Evolutionary conservation across 2,888 invertebrate genomes (phyloP).

Genomic region (Pristionchus entomophagus): DNA sequence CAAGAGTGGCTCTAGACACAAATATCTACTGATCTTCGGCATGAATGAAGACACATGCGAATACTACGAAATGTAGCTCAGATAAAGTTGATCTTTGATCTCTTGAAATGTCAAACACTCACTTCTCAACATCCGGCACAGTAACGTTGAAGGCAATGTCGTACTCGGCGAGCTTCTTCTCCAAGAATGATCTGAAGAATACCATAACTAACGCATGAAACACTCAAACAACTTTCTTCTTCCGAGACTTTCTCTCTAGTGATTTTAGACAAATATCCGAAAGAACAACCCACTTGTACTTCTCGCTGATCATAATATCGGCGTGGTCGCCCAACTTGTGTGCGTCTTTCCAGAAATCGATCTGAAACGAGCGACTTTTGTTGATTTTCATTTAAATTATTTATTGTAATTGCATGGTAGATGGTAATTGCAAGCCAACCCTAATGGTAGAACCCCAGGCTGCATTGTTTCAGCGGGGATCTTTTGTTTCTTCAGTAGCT

Average conservation of each 20-base stretch:
- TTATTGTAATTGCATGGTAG: too few relatives aligned
- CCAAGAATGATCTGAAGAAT: conserved; percentile 52
- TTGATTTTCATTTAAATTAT: background rate
- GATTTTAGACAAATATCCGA: too few relatives aligned
- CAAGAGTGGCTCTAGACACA: background rate
- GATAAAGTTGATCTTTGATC: too few relatives aligned
- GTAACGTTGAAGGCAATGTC: conserved; percentile 61
- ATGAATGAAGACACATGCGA: background rate
- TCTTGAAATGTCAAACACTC: too few relatives aligned
- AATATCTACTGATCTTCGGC: background rate
- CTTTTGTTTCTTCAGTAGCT: background rate
- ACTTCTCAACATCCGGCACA: conserved; percentile 71
- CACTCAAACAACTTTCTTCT: too few relatives aligned
- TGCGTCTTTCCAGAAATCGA: conserved; percentile 73
- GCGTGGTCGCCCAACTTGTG: conserved; percentile 59
- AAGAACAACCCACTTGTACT: conserved; percentile 45
- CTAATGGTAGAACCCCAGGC: too few relatives aligned
- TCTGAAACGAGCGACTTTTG: conserved; percentile 53
- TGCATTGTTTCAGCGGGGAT: too few relatives aligned
- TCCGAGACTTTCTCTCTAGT: too few relatives aligned
- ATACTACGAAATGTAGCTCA: background rate
- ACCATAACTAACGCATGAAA: too few relatives aligned
- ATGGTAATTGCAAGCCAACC: too few relatives aligned
- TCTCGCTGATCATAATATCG: conserved; percentile 66
- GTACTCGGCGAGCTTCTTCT: conserved; percentile 50